These are phyloP conservation scores for Oxycera nigricornis DNA, from an alignment of 2,888 invertebrate species.

Conservation along the genomic window DNA sequence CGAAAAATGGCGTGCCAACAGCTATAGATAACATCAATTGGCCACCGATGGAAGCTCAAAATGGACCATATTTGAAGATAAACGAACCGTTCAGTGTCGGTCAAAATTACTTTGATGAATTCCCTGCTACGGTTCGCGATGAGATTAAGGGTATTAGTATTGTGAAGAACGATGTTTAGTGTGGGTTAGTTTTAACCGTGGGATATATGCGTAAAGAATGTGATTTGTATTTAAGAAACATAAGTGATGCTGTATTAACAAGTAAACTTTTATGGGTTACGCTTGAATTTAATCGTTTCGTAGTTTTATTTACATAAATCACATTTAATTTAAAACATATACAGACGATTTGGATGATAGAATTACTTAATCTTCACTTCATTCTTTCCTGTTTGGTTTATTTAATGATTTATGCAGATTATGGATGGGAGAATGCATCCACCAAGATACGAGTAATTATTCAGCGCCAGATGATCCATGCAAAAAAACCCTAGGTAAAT, in stretches of 20 bases:
- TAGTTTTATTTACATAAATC: background rate
- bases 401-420: no score
- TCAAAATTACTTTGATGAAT: slow-evolving; percentile 59
- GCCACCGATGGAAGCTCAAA: slow-evolving; percentile 58
- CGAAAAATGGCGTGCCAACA: slow-evolving; percentile 57
- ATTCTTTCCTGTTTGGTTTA: no score
- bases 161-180: slow-evolving; percentile 19
- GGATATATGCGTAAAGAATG: background rate
- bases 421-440: no score
- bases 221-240: slow-evolving; percentile 2
- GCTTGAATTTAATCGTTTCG: no score
- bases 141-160: slow-evolving; percentile 48
- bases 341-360: no score
- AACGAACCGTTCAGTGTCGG: slow-evolving; percentile 56
- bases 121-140: slow-evolving; percentile 56
- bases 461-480: no score
- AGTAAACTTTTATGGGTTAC: no score
- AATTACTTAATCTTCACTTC: no score
- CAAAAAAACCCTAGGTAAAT: no score
- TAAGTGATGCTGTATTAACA: no score
- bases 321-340: background rate
- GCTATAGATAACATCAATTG: slow-evolving; percentile 52
- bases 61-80: slow-evolving; percentile 61
- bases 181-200: background rate
- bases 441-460: no score